A percentile compares a stretch with the other conserved stretches of the same genome.
These are phyloP conservation scores for Tyrophagus putrescentiae DNA, from an alignment of 1,140 invertebrate genomes.

Conservation along the genomic window DNA sequence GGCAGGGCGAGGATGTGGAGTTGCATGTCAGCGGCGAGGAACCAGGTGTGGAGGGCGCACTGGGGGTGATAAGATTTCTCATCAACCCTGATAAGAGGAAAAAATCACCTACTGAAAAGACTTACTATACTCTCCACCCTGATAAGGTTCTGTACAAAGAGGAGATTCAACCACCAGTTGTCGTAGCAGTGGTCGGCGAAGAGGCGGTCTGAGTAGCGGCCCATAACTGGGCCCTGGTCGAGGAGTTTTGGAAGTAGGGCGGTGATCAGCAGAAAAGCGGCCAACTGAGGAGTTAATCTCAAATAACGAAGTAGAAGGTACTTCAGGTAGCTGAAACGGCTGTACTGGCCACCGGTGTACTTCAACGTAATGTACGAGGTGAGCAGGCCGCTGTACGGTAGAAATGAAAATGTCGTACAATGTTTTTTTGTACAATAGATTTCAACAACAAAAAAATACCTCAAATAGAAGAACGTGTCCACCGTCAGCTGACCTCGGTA, in stretches of 20 bases:
- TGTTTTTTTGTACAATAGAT: too few species aligned
- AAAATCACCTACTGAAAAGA: background rate
- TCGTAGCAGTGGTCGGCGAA: constrained; percentile 21
- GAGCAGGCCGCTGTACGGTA: constrained; percentile 24
- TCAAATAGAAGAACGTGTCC: constrained; percentile 6
- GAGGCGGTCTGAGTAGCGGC: constrained; percentile 13
- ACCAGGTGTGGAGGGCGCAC: background rate
- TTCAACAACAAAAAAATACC: background rate
- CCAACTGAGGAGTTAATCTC: constrained; percentile 13
- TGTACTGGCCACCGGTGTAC: background rate
- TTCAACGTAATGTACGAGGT: constrained; percentile 22
- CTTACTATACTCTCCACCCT: constrained; percentile 3
- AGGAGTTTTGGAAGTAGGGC: constrained; percentile 20
- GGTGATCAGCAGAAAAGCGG: constrained; percentile 18
- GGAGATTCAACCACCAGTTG: constrained; percentile 22
- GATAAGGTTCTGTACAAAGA: constrained; percentile 14
- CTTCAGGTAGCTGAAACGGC: background rate
- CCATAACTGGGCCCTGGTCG: constrained; percentile 23
- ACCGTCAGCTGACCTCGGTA: background rate
- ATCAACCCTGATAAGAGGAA: too few species aligned
- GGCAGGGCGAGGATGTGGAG: background rate
- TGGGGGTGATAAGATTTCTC: too few species aligned
- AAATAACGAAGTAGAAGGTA: constrained; percentile 1
- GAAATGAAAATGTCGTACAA: too few species aligned
- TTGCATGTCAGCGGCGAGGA: background rate